Evolutionary conservation across 2,797 vertebrate species (phyloP), one percentile per base, ranked within the genome.

Genomic region (Neoniphon sammara): DNA sequence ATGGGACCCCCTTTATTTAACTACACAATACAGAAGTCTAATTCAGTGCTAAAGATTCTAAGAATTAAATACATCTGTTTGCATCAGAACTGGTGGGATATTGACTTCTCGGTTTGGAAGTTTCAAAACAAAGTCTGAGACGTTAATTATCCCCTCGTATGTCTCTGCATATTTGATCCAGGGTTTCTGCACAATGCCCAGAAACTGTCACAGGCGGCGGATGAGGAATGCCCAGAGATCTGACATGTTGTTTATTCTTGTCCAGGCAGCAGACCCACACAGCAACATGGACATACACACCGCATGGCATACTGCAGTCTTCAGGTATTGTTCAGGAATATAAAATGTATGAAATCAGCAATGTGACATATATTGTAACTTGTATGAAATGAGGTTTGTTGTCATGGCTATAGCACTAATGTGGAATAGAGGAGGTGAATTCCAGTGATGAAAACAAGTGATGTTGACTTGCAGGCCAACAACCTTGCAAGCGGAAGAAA

Each of bases 181-280:
- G 21, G 23, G 20, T 55, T 52, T 52, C 46, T 27, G 36, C 36
- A 39, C 36, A 39, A 39, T 12, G 11, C 11, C 36, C 36, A 39
- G 36, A 61, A 55, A 47, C 14, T 53, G 20, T 66, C 21, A 65
- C 0, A 54, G 47, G 18, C 30, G 2, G 4, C 31, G 5, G 70
- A 30, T 49, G 47, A 25, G 14, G 21, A 58, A 34, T n/a, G 44
- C 30, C 66, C 23, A 21, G 14, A 54, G 30, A 71, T 53, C 11
- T 47, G 36, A 67, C 9, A 12, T 60, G 36, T 49, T 47, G 1
- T 59, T 70, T 47, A 49, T 60, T 52, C 34, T 0, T 25, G 3
- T 59, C 54, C 34, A 23, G 30, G 20, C 52, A 46, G 67, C 21
- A 64, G 17, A 67, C 17, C 20, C 20, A 78, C 17, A 53, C 11